Base-by-base conservation (phyloP, 2,113 vertebrate genomes). In the Solea senegalensis region DNA sequence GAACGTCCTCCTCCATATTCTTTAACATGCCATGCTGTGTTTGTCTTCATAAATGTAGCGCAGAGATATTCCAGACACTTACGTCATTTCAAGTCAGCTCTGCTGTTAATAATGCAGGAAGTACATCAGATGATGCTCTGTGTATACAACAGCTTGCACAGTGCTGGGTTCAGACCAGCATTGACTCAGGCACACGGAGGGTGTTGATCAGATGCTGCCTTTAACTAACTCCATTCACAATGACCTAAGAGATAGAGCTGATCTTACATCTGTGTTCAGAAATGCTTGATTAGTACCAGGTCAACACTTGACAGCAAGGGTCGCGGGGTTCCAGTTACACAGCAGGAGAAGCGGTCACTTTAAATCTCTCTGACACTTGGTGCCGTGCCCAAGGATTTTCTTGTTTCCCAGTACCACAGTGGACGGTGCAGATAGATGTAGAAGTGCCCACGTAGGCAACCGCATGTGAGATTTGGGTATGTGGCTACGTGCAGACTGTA, bases 311-410 rank as follows among this genome's bases (percentile, higher is more conserved):
- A 78, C 69, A 72, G 69, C 53, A 1, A 52, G 82, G 81, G 82
- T 83, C 72, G 66, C 4, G 0, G 72, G 73, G 72, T 76, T 88
- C 82, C 80, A 63, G 69, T 86, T 86, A 67, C 81, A 73, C 78
- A 61, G 81, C 76, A 74, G 72, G 76, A 81, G 88, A 60, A 76
- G 74, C 65, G 56, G 73, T 85, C 59, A 34, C 52, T 70, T 74
- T 79, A 84, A 90, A 87, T 84, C 74, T 80, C n/a, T 65, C 52
- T 81, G 81, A 83, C 83, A 82, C 80, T 86, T 84, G 83, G 82
- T 77, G 70, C 74, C 44, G 61, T 28, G 78, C 79, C 80, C 72
- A 68, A 56, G 40, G 69, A 65, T 15, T 74, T 81, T 81, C 76
- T 72, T 48, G 7, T 77, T 79, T 78, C 59, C 12, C 78, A 43